phyloP scores from a whole-genome alignment of 2,797 vertebrate genomes.

The Gymnoscopelus microlampas region DNA sequence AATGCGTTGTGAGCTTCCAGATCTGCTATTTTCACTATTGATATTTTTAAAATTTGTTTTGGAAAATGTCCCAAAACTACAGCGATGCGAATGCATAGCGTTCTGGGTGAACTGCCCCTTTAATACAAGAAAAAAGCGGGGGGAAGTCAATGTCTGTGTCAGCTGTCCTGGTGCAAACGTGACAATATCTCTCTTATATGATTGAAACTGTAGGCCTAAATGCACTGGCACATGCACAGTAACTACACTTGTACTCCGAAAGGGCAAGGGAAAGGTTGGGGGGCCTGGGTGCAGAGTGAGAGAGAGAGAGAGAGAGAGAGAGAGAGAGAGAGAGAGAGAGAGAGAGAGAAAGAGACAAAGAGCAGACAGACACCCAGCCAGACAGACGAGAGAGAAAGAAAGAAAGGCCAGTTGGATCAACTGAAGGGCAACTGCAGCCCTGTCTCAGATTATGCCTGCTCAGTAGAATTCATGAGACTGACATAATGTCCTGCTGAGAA shows the following conservation, averaged over 20 bases:
- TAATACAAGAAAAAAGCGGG: no score
- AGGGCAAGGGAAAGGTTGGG: conserved; percentile 12
- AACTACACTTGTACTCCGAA: conserved; percentile 44
- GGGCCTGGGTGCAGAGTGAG: background rate
- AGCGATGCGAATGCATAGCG: no score
- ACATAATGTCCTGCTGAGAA: conserved; percentile 57
- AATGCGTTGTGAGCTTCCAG: no score
- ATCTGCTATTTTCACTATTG: no score
- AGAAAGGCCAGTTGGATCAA: conserved; percentile 39
- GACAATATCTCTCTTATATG: conserved; percentile 56
- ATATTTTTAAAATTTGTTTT: no score
- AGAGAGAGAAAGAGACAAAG: conserved; percentile 17
- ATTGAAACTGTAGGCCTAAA: conserved; percentile 57
- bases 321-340: conserved; percentile 12
- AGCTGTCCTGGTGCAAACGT: conserved; percentile 39
- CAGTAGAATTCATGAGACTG: conserved; percentile 64
- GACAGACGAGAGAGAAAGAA: conserved; percentile 7
- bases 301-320: conserved; percentile 1
- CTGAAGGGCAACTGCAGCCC: conserved; percentile 61
- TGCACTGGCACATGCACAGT: conserved; percentile 48
- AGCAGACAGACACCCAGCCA: conserved; percentile 16
- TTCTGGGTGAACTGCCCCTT: no score
- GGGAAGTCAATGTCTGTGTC: conserved; percentile 39
- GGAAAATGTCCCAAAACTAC: no score
- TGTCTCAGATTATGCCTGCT: conserved; percentile 73